Conservation (phyloP, 2,797 vertebrate species). For the Schizothorax lantsangensis region DNA sequence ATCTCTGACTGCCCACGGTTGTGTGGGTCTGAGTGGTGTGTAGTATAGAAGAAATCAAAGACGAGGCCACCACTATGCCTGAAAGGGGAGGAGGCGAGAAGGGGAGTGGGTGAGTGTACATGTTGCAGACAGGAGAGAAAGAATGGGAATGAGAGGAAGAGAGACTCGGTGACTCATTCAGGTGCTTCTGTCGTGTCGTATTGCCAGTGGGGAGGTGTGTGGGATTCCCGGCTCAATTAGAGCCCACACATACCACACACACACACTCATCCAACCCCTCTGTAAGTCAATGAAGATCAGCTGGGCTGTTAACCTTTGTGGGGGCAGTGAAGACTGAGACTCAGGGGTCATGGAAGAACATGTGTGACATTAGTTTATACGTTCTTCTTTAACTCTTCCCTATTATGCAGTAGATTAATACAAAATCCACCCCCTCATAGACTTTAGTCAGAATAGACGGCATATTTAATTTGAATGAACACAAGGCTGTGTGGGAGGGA, state of each 20-base stretch:
- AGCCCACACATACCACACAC: conserved; percentile 47
- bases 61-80: conserved; percentile 4
- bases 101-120: conserved; percentile 13
- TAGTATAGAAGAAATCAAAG: conserved; percentile 2
- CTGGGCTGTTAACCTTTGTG: conserved; percentile 32
- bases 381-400: conserved; percentile 20
- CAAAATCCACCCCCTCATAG: conserved; percentile 8
- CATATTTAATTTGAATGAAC: conserved; percentile 36
- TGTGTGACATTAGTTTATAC: conserved; percentile 28
- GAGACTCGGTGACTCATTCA: conserved; percentile 55
- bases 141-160: conserved; percentile 10
- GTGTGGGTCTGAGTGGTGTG: conserved; percentile 9
- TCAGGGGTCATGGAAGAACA: conserved; percentile 33
- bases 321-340: conserved; percentile 4
- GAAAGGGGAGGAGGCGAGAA: conserved; percentile 22
- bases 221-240: conserved; percentile 58
- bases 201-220: conserved; percentile 49
- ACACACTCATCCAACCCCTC: not conserved
- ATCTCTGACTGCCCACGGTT: conserved; percentile 40
- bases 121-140: conserved; percentile 8
- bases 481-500: conserved; percentile 41
- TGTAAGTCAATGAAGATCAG: conserved; percentile 31
- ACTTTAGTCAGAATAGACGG: conserved; percentile 32
- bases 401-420: conserved; percentile 16
- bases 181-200: conserved; percentile 41